Evolutionary conservation across 2,113 vertebrate species (phyloP).

Genomic region (Pterocles gutturalis): DNA sequence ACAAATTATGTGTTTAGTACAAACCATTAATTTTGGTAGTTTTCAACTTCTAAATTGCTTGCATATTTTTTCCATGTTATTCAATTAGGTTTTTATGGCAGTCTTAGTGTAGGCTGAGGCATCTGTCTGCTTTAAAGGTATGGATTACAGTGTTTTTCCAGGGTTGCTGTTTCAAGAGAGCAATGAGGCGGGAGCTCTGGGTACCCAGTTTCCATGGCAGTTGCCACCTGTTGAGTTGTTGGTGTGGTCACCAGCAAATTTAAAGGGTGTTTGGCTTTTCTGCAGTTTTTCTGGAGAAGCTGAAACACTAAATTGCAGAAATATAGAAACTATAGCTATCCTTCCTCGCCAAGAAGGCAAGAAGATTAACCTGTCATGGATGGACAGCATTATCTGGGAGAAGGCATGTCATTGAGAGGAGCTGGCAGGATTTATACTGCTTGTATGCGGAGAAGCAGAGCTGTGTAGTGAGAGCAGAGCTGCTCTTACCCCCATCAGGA

Average conservation of each 20-base stretch:
- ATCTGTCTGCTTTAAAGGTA: neutral
- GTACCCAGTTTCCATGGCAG: neutral
- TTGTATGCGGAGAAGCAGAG: neutral
- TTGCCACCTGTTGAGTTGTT: neutral
- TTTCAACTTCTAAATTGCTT: neutral
- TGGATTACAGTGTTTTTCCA: neutral
- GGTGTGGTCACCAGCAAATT: neutral
- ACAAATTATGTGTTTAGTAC: neutral
- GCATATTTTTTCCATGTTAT: neutral
- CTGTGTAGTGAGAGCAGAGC: neutral
- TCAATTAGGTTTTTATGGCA: neutral
- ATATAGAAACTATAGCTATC: neutral
- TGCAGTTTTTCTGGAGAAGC: neutral
- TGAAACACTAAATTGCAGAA: neutral
- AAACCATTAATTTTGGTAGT: neutral
- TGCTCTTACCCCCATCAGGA: neutral
- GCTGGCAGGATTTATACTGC: neutral
- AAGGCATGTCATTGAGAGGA: neutral
- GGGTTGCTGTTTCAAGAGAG: neutral
- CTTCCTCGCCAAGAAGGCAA: neutral
- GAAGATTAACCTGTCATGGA: neutral
- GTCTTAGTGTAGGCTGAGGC: neutral
- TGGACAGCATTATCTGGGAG: neutral
- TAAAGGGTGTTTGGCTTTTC: neutral
- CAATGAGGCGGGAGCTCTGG: neutral